Evolutionary conservation across 2,888 invertebrate genomes (phyloP), one percentile per base, ranked within the genome.

Genomic region (Napeogenes sylphis): DNA sequence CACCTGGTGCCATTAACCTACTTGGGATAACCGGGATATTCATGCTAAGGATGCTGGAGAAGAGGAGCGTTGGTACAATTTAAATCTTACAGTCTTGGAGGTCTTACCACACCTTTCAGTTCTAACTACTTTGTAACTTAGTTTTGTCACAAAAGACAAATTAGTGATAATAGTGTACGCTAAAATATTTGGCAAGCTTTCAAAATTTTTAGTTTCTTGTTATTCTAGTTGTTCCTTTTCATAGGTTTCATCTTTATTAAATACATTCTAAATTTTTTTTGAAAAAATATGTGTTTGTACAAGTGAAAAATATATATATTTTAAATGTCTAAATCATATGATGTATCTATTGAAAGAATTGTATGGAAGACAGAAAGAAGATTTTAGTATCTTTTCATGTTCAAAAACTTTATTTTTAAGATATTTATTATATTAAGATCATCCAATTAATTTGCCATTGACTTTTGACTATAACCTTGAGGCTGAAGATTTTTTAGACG

Each of bases 1-100:
- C 76, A 75, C 64, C 70, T 55, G 68, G 63, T 68, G 72, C 76
- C 71, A 75, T 77, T 79, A 78, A 76, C 78, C 78, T 69, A 72
- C 71, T 75, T 77, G 71, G 67, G 73, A 59, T 67, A 72, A 66
- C 74, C 73, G 75, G 73, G 67, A 69, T 72, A 61, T 58, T 21
- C 21, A 64, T 61, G 64, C 56, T 64, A 62, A 61, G 45, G 54
- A 51, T 57, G 58, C 58, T 42, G 42, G 42, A 42, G 10, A 0
- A 57, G 54, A 32, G 45, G 38, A 58, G 53, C 55, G 63, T 2
- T 35, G 35, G 32, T 30, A 63, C 58, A 59, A 62, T 64, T 63
- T 58, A 59, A 62, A 66, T 56, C 47, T 58, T 21, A 12, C 12
- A 42, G 10, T 42, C 10, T 42, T 42, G 42, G 12, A 42, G 42